A percentile compares a stretch with the other conserved stretches of the same genome.
These are phyloP conservation scores for Sitta carolinensis DNA, from an alignment of 2,797 vertebrate species.

Conservation along the genomic window DNA sequence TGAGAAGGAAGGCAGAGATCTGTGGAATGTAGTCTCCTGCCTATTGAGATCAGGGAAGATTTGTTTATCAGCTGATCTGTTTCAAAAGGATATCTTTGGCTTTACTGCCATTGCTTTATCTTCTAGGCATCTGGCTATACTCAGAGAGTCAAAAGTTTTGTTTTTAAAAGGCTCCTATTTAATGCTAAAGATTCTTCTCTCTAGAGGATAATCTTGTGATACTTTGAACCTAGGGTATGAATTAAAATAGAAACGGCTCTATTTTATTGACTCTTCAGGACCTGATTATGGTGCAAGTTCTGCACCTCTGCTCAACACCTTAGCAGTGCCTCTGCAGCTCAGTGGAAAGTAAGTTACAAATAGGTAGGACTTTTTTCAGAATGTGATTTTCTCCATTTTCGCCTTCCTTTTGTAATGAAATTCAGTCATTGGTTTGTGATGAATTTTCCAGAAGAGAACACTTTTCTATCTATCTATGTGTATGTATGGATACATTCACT, in stretches of 20 bases:
- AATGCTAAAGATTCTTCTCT: neutral
- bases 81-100: neutral
- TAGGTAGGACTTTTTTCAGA: neutral
- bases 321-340: neutral
- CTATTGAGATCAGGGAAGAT: neutral
- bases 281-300: neutral
- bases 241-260: conserved; percentile 36
- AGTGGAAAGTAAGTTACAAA: neutral
- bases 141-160: neutral
- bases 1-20: neutral
- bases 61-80: neutral
- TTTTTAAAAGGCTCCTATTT: neutral
- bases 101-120: neutral
- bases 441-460: neutral
- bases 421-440: neutral
- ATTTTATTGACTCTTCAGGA: neutral
- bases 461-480: neutral
- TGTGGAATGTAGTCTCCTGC: neutral
- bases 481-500: neutral
- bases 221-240: neutral
- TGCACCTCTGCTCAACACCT: neutral
- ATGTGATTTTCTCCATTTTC: neutral
- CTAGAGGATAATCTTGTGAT: neutral
- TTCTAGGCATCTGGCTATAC: neutral
- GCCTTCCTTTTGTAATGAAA: conserved; percentile 2